Percentiles rank a stretch among this genome's conserved stretches.
Conservation (phyloP, 2,888 invertebrate species). For the Resseliella maxima region DNA sequence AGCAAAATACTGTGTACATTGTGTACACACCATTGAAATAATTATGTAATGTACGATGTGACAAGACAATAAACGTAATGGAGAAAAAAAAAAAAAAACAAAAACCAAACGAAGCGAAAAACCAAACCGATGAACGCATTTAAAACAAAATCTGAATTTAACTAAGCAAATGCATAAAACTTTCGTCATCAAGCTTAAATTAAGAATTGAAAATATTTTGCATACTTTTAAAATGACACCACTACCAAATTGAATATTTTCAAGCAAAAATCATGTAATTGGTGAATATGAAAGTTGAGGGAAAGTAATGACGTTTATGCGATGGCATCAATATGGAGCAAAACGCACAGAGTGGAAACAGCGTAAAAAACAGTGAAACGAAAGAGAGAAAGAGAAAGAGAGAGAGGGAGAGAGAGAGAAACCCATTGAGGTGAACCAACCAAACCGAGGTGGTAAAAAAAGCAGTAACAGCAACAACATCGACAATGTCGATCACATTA, state of each 20-base stretch:
- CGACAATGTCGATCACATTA: background rate
- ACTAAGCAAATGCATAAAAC: background rate
- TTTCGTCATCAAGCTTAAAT: background rate
- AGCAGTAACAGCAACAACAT: too few species aligned
- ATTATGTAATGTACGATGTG: conserved; percentile 20
- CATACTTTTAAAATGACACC: too few species aligned
- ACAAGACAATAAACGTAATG: conserved; percentile 42
- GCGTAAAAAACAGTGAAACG: background rate
- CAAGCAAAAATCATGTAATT: too few species aligned
- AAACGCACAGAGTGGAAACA: background rate
- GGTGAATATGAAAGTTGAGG: too few species aligned
- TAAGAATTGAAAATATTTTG: background rate
- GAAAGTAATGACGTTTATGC: too few species aligned
- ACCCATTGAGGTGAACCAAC: background rate
- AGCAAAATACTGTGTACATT: background rate
- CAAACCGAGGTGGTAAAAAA: background rate
- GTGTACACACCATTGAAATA: background rate
- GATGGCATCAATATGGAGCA: too few species aligned
- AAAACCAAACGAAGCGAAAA: background rate
- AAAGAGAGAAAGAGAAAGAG: background rate
- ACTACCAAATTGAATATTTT: too few species aligned
- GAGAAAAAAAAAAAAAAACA: too few species aligned
- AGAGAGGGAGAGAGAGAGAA: background rate
- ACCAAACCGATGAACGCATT: background rate
- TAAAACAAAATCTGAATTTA: too few species aligned